Conservation (phyloP, 2,888 invertebrate species). For the Chirona hameri region DNA sequence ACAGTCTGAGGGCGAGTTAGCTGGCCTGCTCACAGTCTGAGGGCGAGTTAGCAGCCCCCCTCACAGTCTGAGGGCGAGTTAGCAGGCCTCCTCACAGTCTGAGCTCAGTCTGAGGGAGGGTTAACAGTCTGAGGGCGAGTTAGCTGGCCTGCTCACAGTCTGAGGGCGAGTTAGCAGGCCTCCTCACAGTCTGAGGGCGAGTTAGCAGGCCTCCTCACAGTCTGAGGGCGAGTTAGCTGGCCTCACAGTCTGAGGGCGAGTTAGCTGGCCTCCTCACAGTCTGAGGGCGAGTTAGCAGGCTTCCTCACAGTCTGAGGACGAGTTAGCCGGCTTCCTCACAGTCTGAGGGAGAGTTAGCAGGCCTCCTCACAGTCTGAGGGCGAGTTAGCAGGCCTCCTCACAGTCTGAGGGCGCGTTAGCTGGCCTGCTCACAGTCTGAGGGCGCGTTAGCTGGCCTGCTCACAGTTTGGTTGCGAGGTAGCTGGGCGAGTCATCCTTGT, state of each 20-base stretch:
- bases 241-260: background rate
- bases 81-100: conserved; percentile 68
- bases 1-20: background rate
- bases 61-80: background rate
- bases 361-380: too few relatives aligned
- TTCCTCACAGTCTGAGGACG: too few relatives aligned
- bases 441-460: conserved; percentile 48
- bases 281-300: background rate
- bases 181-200: background rate
- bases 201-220: background rate
- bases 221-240: background rate
- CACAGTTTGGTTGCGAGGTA: conserved; percentile 91
- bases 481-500: conserved; percentile 95
- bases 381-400: background rate
- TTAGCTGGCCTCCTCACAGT: background rate
- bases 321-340: too few relatives aligned
- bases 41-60: conserved; percentile 84
- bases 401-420: background rate
- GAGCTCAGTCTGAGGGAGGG: background rate
- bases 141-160: background rate
- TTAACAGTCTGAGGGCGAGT: background rate
- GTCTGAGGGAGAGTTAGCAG: background rate
- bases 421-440: background rate
- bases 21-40: conserved; percentile 72
- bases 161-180: background rate